Evolutionary conservation across 2,888 invertebrate genomes (phyloP), one percentile per base, ranked within the genome.

Genomic region (Iselma pallidipennis): DNA sequence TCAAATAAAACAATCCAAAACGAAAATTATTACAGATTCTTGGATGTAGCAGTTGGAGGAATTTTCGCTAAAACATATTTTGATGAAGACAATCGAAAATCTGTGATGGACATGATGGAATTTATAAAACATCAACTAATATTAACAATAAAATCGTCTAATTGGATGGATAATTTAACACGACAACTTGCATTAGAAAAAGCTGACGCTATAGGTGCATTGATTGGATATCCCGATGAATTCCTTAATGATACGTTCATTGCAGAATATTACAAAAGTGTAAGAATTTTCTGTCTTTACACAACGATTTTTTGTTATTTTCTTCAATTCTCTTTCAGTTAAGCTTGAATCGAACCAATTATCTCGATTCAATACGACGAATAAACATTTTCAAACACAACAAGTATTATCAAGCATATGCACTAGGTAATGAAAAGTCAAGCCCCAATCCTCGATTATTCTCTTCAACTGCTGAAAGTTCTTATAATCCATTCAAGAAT

Each of bases 91-190:
- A 89, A 92, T 0, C 92, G 92, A 78, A 84, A 86, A 29, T 88
- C 87, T 66, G 93, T 93, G 1, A 78, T 91, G 63, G 91, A 91
- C 77, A 91, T 94, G 90, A 92, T 94, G 0, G 83, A 85, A 58
- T 89, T 91, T 68, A 92, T 96, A 70, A 87, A 90, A 62, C 82
- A 84, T 63, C 88, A 92, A 64, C 95, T 95, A 82, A 86, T 87
- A 62, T 86, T 90, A 70, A 91, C 94, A 12, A 78, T 94, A 55
- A 82, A 85, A 4, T 84, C 87, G 59, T 88, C 94, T 10, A 89
- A 89, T 45, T 96, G 95, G 95, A 95, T 96, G 95, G 95, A 95
- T 75, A 86, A 86, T 0, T 81, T 83, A 65, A 95, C 95, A 0
- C 88, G 88, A 45, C 77, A 82, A 65, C 86, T 86, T 52, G 93